These are phyloP conservation scores for Ligdia adustata DNA, from an alignment of 2,888 invertebrate species.

Conservation along the genomic window DNA sequence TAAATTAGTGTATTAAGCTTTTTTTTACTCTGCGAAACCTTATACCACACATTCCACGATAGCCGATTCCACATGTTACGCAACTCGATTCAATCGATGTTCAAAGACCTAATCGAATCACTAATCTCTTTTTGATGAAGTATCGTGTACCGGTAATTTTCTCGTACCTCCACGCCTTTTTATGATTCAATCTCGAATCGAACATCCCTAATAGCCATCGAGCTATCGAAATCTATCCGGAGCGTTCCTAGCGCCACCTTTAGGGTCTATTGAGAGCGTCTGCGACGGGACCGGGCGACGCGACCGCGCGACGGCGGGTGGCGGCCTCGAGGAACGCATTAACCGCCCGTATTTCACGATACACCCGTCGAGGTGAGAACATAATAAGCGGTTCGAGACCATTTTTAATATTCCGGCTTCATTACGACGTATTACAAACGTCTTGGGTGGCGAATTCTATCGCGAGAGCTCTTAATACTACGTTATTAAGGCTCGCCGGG, in stretches of 20 bases:
- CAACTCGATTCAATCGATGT: too few relatives aligned
- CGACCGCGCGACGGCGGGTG: too few relatives aligned
- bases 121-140: slow-evolving; percentile 1
- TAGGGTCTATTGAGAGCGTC: slow-evolving; percentile 55
- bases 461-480: slow-evolving; percentile 80
- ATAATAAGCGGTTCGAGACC: slow-evolving; percentile 81
- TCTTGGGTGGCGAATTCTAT: slow-evolving; percentile 84
- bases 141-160: slow-evolving; percentile 7
- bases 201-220: slow-evolving; percentile 35
- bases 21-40: too few relatives aligned
- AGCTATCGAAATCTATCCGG: slow-evolving; percentile 24
- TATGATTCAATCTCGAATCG: slow-evolving; percentile 27
- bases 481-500: slow-evolving; percentile 74
- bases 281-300: slow-evolving; percentile 48
- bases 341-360: slow-evolving; percentile 79
- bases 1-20: too few relatives aligned
- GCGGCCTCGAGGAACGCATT: slow-evolving; percentile 65
- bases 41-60: too few relatives aligned
- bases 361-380: slow-evolving; percentile 81
- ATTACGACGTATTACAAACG: slow-evolving; percentile 82
- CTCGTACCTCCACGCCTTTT: slow-evolving; percentile 15
- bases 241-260: slow-evolving; percentile 62
- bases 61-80: too few relatives aligned
- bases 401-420: slow-evolving; percentile 84
- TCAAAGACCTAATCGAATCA: too few relatives aligned